Evolutionary conservation across 2,888 invertebrate genomes (phyloP), one percentile per base, ranked within the genome.

Genomic region (Plagiodera versicolora): DNA sequence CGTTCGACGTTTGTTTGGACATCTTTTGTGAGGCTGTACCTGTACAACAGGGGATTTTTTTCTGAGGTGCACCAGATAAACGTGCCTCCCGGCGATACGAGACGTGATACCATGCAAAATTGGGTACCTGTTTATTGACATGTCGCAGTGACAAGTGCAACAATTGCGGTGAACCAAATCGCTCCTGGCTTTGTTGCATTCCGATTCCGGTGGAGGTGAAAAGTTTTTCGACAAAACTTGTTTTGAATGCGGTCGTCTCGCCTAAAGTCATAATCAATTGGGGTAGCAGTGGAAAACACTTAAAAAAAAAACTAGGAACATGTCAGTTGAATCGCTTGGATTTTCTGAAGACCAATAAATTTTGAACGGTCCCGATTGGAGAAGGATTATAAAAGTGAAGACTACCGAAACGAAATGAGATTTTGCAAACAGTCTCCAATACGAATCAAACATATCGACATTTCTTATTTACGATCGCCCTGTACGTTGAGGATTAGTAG

Each of bases 51-150:
- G 11, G 39, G 49, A 61, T 53, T 57, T 52, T 52, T 53, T 53
- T 48, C 10, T 49, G 28, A 44, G 61, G 56, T 63, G 65, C 30
- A 65, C 65, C 44, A 59, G 58, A 58, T 65, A 60, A 30, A 65
- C 45, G 58, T 62, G 56, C 62, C 62, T 56, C 65, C 65, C 50
- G 49, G 56, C 48, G 65, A 16, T 39, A 39, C 14, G 39, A 10
- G 39, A 6, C 14, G 39, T 2, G 39, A 14, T 39, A 39, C 39
- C 53, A 44, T 53, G 45, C 16, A 44, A n/a, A 53, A 53, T 53
- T 53, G 45, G 16, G 10, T 53, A 53, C 53, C 53, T 53, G 53
- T 53, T 44, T 53, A 53, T 53, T 53, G 53, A 53, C 16, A 53
- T 45, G 28, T 53, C 45, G 9, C 44, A 16, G 53, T 53, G 53